phyloP scores from a whole-genome alignment of 2,797 vertebrate species.

The Thaleichthys pacificus region DNA sequence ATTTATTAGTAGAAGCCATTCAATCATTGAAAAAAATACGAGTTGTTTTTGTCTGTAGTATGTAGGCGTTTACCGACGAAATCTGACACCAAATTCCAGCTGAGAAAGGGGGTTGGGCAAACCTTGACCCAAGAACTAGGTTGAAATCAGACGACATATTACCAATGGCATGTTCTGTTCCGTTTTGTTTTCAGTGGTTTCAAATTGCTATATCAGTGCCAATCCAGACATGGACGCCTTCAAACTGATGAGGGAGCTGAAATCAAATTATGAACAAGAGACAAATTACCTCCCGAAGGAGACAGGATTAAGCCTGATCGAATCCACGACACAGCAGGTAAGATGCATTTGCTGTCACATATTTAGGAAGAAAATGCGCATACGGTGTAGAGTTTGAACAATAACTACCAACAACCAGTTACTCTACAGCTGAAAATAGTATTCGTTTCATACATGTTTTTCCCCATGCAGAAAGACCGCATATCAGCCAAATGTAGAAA shows the following conservation, averaged over 20 bases:
- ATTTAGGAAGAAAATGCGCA: too few relatives aligned
- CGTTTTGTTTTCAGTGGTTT: constrained; percentile 33
- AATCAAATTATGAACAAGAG: constrained; percentile 86
- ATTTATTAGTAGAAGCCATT: not conserved
- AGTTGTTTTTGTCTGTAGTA: constrained; percentile 45
- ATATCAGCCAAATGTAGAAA: constrained; percentile 90
- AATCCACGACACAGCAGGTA: constrained; percentile 74
- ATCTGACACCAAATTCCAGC: constrained; percentile 69
- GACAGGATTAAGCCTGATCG: constrained; percentile 87
- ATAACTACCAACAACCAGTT: not conserved
- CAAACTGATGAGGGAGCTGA: constrained; percentile 89
- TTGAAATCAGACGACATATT: constrained; percentile 18
- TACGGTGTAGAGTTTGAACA: constrained; percentile 66
- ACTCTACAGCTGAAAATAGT: too few relatives aligned
- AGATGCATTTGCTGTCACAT: not conserved
- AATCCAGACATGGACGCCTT: constrained; percentile 77
- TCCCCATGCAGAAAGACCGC: constrained; percentile 75
- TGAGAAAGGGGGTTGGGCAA: constrained; percentile 54
- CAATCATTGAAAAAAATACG: not conserved
- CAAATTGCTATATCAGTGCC: constrained; percentile 29
- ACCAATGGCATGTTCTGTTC: not conserved
- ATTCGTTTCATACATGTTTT: too few relatives aligned
- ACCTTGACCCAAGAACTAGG: constrained; percentile 31
- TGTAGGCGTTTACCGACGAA: constrained; percentile 65
- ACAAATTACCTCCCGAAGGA: constrained; percentile 85